Conservation (phyloP, 2,113 vertebrate species). For the Gasterosteus aculeatus region DNA sequence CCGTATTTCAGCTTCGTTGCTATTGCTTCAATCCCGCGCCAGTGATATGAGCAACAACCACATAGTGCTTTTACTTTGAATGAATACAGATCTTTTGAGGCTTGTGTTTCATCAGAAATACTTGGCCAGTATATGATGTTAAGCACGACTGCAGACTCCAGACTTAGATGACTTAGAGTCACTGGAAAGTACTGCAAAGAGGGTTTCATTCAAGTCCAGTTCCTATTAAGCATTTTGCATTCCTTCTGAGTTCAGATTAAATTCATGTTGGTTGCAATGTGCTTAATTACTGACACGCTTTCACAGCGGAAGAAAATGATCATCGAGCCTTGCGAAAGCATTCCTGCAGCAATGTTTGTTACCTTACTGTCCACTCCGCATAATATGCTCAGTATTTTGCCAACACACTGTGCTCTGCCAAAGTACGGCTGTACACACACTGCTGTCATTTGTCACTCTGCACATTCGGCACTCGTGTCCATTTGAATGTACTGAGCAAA, state of each 20-base stretch:
- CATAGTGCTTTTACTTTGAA: background rate
- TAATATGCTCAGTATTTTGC: background rate
- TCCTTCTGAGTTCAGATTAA: constrained; percentile 1
- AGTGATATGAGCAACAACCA: background rate
- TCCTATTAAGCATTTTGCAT: background rate
- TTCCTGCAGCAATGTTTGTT: background rate
- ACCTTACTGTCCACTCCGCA: background rate
- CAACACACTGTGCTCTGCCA: background rate
- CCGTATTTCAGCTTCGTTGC: background rate
- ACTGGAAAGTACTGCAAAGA: background rate
- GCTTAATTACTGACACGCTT: constrained; percentile 4
- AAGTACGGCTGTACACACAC: background rate
- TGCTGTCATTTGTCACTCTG: background rate
- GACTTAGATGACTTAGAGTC: background rate
- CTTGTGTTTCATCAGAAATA: background rate
- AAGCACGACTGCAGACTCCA: background rate
- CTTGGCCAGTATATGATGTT: background rate
- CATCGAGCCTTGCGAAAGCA: background rate
- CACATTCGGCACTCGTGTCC: constrained; percentile 1
- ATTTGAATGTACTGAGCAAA: background rate
- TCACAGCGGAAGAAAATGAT: background rate
- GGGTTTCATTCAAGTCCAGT: background rate
- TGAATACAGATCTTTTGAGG: background rate
- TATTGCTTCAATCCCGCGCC: background rate
- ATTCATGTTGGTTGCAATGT: background rate